phyloP scores from a whole-genome alignment of 1,140 invertebrate species.

The Melitaea cinxia region DNA sequence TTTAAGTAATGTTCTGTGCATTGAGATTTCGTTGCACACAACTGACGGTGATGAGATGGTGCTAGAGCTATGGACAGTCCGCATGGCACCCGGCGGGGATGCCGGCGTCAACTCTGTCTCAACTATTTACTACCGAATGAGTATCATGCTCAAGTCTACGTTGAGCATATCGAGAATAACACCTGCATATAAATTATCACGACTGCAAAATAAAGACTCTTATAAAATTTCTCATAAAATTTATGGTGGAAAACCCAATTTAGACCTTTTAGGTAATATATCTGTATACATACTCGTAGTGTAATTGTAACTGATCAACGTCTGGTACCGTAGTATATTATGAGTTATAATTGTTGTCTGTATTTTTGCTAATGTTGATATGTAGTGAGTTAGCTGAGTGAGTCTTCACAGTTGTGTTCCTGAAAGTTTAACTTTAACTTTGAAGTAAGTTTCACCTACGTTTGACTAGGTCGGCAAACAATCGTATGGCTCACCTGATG shows the following conservation, averaged over 20 bases:
- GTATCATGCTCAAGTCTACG: slow-evolving; percentile 72
- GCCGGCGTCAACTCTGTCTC: slow-evolving; percentile 54
- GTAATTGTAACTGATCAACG: too few relatives aligned
- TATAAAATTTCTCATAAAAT: slow-evolving; percentile 73
- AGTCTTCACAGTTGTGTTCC: too few relatives aligned
- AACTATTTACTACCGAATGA: slow-evolving; percentile 71
- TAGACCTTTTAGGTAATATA: slow-evolving; percentile 63
- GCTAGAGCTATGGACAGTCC: slow-evolving; percentile 68
- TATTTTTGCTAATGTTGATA: too few relatives aligned
- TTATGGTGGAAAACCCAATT: slow-evolving; percentile 66
- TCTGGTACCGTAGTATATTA: too few relatives aligned
- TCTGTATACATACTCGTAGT: too few relatives aligned
- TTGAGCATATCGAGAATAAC: slow-evolving; percentile 71
- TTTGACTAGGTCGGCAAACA: too few relatives aligned
- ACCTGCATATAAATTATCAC: slow-evolving; percentile 70
- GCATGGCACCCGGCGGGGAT: slow-evolving; percentile 54
- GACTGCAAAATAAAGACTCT: slow-evolving; percentile 64
- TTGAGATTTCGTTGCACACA: slow-evolving; percentile 68
- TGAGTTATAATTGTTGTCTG: too few relatives aligned
- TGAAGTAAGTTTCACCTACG: too few relatives aligned
- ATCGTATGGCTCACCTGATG: too few relatives aligned
- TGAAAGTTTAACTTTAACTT: too few relatives aligned
- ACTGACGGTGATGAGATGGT: slow-evolving; percentile 72
- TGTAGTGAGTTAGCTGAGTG: too few relatives aligned
- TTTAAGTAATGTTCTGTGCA: slow-evolving; percentile 62